Conservation (phyloP, 2,888 invertebrate genomes). For the Perithous albicinctus region DNA sequence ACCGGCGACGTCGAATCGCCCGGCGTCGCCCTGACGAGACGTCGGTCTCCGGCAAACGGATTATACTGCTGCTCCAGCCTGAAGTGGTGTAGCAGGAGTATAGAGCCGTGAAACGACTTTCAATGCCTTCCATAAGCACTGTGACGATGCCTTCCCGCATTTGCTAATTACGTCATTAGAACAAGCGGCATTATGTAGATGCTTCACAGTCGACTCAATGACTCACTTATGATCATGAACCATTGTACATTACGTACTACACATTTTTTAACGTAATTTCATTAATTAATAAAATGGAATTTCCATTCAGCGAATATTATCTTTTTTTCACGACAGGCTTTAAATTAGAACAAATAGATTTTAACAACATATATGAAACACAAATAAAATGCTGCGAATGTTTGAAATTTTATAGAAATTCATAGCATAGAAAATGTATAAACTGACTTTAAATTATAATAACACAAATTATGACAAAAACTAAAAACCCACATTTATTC, state of each 20-base stretch:
- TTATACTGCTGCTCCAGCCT: constrained; percentile 43
- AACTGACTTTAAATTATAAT: not conserved
- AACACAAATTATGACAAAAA: no score
- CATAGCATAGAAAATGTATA: no score
- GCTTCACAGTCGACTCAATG: constrained; percentile 13
- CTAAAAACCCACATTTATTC: no score
- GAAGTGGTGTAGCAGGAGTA: constrained; percentile 33
- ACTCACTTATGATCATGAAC: constrained; percentile 3
- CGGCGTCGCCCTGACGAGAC: constrained; percentile 66
- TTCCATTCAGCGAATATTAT: no score
- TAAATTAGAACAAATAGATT: no score
- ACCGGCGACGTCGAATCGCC: constrained; percentile 55
- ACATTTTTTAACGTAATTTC: not conserved
- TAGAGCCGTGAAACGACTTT: constrained; percentile 48
- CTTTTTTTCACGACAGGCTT: no score
- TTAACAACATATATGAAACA: no score
- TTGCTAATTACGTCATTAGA: constrained; percentile 47
- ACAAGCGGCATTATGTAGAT: not conserved
- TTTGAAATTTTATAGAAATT: no score
- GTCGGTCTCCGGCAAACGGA: constrained; percentile 55
- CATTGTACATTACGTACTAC: not conserved
- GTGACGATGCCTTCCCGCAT: constrained; percentile 20
- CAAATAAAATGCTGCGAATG: no score
- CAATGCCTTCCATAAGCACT: constrained; percentile 56
- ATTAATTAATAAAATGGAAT: no score